Evolutionary conservation across 2,888 invertebrate species (phyloP).

Genomic region (Lysandra coridon): DNA sequence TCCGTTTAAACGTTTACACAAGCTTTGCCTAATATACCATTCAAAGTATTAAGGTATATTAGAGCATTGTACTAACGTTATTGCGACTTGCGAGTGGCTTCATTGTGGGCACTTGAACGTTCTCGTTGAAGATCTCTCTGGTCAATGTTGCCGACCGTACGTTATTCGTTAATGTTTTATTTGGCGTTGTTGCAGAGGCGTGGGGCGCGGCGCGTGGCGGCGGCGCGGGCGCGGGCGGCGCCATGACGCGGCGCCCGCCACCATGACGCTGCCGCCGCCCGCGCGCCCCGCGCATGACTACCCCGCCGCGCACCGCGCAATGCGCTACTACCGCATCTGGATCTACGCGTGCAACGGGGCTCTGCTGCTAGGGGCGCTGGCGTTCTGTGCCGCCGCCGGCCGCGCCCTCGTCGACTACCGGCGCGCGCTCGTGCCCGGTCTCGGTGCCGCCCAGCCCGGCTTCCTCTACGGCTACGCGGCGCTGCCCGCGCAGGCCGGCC

Average conservation of each 20-base stretch:
- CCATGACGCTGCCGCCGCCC: conserved; percentile 81
- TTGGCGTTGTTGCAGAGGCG: conserved; percentile 64
- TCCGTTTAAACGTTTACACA: not conserved
- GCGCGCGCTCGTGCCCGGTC: conserved; percentile 86
- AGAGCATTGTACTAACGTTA: not conserved
- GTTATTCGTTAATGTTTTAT: not conserved
- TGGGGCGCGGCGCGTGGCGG: conserved; percentile 80
- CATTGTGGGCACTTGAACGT: not conserved
- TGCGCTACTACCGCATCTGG: conserved; percentile 93
- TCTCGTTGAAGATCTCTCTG: not conserved
- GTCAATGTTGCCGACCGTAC: not conserved
- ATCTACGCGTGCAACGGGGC: conserved; percentile 96
- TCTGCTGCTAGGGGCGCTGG: conserved; percentile 89
- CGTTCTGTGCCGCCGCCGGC: conserved; percentile 88
- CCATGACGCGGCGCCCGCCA: conserved; percentile 79
- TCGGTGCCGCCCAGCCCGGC: conserved; percentile 88
- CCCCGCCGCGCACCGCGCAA: conserved; percentile 81
- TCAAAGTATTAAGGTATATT: not conserved
- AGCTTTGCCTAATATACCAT: not conserved
- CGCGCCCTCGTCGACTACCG: conserved; percentile 86
- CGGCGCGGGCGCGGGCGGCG: conserved; percentile 79
- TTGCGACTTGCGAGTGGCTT: not conserved
- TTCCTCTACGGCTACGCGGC: conserved; percentile 93
- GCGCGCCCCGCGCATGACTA: conserved; percentile 74
- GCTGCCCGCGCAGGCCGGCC: conserved; percentile 85